phyloP scores from a whole-genome alignment of 2,888 invertebrate species.

The Malacosoma neustria region DNA sequence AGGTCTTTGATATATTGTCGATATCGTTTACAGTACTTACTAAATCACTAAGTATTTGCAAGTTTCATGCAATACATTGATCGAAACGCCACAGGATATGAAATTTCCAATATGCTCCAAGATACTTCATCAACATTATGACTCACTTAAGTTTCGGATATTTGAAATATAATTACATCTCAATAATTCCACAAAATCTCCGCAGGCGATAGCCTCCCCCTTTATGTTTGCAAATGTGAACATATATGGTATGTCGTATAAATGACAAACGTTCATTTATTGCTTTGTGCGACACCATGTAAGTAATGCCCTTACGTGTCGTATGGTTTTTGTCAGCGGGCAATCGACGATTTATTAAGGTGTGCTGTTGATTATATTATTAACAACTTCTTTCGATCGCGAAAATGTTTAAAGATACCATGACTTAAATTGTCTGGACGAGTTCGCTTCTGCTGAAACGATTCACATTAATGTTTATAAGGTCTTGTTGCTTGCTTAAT shows the following conservation, averaged over 20 bases:
- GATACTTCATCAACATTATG: background rate
- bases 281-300: conserved; percentile 43
- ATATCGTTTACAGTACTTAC: background rate
- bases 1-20: background rate
- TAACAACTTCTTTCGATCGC: conserved; percentile 38
- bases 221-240: conserved; percentile 42
- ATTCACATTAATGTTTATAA: conserved; percentile 30
- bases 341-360: conserved; percentile 61
- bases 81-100: background rate
- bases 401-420: conserved; percentile 32
- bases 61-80: background rate
- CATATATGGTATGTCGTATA: conserved; percentile 49
- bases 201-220: conserved; percentile 37
- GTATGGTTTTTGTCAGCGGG: conserved; percentile 63
- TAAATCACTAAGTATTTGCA: background rate
- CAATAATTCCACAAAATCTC: conserved; percentile 29
- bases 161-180: conserved; percentile 20
- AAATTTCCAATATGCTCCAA: background rate
- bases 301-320: conserved; percentile 54
- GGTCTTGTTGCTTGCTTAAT: background rate
- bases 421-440: conserved; percentile 25
- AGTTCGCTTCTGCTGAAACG: conserved; percentile 26
- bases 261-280: conserved; percentile 62
- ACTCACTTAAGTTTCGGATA: background rate
- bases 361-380: conserved; percentile 61